Percentiles rank a stretch among this genome's conserved stretches.
These are phyloP conservation scores for Sarotherodon lohbergeri DNA, from an alignment of 2,113 vertebrate species.

Conservation along the genomic window DNA sequence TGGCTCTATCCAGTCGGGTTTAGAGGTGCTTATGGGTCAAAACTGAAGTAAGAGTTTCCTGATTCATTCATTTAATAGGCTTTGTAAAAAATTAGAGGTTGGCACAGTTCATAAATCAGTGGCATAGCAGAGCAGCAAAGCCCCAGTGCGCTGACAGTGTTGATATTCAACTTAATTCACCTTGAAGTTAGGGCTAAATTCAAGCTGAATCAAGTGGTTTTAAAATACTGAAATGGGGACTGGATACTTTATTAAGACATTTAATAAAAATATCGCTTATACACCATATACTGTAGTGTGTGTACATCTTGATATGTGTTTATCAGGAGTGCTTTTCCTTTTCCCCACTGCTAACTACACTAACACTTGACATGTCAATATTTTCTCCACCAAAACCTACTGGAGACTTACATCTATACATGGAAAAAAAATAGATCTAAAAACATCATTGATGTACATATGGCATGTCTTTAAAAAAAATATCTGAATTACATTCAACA, in stretches of 20 bases:
- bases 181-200: neutral
- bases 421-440: constrained; percentile 63
- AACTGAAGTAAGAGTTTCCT: neutral
- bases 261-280: neutral
- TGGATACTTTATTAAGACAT: constrained; percentile 44
- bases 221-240: constrained; percentile 14
- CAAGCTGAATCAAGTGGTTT: neutral
- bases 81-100: neutral
- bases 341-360: constrained; percentile 53
- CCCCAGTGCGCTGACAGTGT: neutral
- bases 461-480: constrained; percentile 68
- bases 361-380: constrained; percentile 66
- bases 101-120: constrained; percentile 19
- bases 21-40: neutral
- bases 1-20: neutral
- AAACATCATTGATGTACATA: constrained; percentile 64
- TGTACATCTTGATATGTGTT: constrained; percentile 25
- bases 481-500: constrained; percentile 87
- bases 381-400: constrained; percentile 71
- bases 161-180: neutral
- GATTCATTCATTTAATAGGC: neutral
- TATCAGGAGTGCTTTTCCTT: constrained; percentile 52
- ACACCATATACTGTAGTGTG: constrained; percentile 1
- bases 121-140: neutral
- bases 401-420: constrained; percentile 65